Base-by-base conservation (phyloP, 2,888 invertebrate species). In the Microchrysa polita region DNA sequence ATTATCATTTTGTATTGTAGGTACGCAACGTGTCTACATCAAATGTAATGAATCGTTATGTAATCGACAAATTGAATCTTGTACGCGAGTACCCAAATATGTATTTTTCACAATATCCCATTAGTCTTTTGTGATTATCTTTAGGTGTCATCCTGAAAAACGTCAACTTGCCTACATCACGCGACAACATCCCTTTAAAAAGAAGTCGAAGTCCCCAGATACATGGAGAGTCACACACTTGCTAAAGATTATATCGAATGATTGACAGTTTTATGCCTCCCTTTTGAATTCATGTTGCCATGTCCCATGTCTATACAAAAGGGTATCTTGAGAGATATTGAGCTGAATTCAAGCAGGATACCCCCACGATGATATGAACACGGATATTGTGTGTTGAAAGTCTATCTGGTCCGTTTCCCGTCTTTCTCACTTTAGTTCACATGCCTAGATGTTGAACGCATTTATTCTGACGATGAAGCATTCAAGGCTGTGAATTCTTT, bases 61-160 rank as follows among this genome's bases (percentile, higher is more conserved):
- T 65, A 65, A 65, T 65, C 65, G 65, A 65, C 65, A 65, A 65
- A 65, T 65, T 65, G 65, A 65, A 65, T 65, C 65, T 65, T 65
- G 65, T 65, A 65, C 22, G 9, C 63, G 65, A 65, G 23, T 42
- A 34, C 27, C 27, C 27, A 34, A 34, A 7, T 34, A 34, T 34
- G 27, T 34, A 65, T 65, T 65, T 65, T 65, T 65, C 65, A 65
- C 65, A 65, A 65, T 23, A 65, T 65, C 65, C 65, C 65, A 65
- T 65, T 65, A 65, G 65, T 65, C 65, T 65, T 48, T 65, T 65
- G 48, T 65, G 65, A 65, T 65, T 65, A 65, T 65, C 65, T 65
- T 44, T 40, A 44, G 65, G 65, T 65, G 65, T 65, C 65, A 65
- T 65, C 65, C 65, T 18, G 42, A 44, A 65, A 65, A 44, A 65